These are phyloP conservation scores for Drosophila azteca DNA, from an alignment of 1,140 invertebrate species.

Conservation along the genomic window DNA sequence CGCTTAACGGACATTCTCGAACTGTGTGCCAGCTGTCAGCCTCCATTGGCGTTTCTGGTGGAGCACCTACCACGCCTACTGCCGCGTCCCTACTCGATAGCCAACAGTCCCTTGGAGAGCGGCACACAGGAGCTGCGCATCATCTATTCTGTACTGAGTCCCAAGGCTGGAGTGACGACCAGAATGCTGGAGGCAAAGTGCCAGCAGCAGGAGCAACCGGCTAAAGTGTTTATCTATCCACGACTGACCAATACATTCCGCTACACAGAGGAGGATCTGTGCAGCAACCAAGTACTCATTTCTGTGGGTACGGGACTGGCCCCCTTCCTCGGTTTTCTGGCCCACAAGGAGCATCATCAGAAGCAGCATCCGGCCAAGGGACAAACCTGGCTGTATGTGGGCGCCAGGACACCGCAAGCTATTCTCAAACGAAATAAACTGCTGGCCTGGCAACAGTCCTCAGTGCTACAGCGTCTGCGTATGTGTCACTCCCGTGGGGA, in stretches of 20 bases:
- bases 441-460: conserved; percentile 82
- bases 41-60: conserved; percentile 87
- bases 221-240: conserved; percentile 86
- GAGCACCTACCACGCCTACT: conserved; percentile 90
- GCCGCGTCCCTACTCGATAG: conserved; percentile 92
- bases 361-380: conserved; percentile 71
- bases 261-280: conserved; percentile 84
- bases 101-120: conserved; percentile 86
- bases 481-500: conserved; percentile 86
- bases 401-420: conserved; percentile 88
- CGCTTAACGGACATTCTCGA: conserved; percentile 88
- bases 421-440: conserved; percentile 74
- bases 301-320: conserved; percentile 93
- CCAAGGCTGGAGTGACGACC: conserved; percentile 65
- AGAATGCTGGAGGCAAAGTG: conserved; percentile 50
- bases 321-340: conserved; percentile 89
- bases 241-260: conserved; percentile 86
- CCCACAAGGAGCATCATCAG: conserved; percentile 84
- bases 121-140: conserved; percentile 85
- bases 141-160: conserved; percentile 86
- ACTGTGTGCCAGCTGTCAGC: conserved; percentile 87
- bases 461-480: conserved; percentile 85
- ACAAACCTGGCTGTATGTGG: conserved; percentile 89
- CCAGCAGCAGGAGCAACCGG: conserved; percentile 4
- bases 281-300: conserved; percentile 89